Evolutionary conservation across 2,113 vertebrate species (phyloP), one percentile per base, ranked within the genome.

Genomic region (Larimichthys crocea): DNA sequence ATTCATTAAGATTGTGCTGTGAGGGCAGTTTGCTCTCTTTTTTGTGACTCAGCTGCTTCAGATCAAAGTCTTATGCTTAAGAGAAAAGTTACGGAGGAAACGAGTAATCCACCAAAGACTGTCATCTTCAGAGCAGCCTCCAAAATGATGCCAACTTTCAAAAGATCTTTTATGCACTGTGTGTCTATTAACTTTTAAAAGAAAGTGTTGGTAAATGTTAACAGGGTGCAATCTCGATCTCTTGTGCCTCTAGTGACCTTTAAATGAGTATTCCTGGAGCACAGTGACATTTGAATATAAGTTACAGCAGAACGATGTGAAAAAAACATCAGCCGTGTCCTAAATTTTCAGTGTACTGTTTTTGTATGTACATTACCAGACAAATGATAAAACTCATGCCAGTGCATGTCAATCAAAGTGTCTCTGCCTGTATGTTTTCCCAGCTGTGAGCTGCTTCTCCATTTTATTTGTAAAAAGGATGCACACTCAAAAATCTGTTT

Each of bases 31-130:
- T 78, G 22, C n/a, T 22, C 8, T 53, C 19, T 67, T 62, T 31
- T 67, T 83, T 55, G 55, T 78, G 68, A 83, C 68, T 78, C 81
- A 73, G 74, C 66, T 40, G 49, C 57, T 44, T 16, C 62, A 74
- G 61, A 79, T 61, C 26, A 65, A 40, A 40, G 35, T 9, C 35
- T 40, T 40, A 40, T 9, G 35, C 35, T 40, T 40, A 40, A 40
- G 35, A 40, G 35, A 40, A 40, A 40, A 46, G 40, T n/a, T 50
- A 15, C 17, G 29, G 35, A 61, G 22, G 20, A 66, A 29, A 42
- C 59, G 14, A 46, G 11, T 46, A 46, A 46, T 46, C 44, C 44
- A 74, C 20, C 26, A 26, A 26, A 20, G 48, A 20, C 59, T 31
- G 17, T 57, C 48, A 22, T 50, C 5, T 9, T 3, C 35, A 19